Evolutionary conservation across 2,888 invertebrate genomes (phyloP), one percentile per base, ranked within the genome.

Genomic region (Drosophila lacicola): DNA sequence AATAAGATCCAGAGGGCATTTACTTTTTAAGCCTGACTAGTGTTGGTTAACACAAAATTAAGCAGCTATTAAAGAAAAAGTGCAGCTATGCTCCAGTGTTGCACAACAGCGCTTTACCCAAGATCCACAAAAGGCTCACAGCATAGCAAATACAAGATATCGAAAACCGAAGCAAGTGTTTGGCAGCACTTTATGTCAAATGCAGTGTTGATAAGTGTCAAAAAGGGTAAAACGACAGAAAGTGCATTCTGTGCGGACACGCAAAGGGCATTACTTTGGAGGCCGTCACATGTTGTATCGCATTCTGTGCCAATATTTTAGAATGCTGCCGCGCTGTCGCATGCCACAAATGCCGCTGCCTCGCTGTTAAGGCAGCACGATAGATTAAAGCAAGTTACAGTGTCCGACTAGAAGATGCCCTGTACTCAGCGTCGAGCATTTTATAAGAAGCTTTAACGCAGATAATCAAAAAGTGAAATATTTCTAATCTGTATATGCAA

Each of bases 231-330:
- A 6, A 6, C 2, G 50, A 37, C 36, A 56, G 21, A 1, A 21
- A 13, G 46, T 9, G 62, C 33, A 61, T 34, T 21, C 14, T 17
- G 9, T 36, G 29, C 29, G 50, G 50, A 50, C 50, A 53, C 3
- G 51, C 51, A 25, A 14, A 13, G 25, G 14, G 21, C 53, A 29
- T 3, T 34, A 14, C 46, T 17, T 29, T 11, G 44, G 36, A 8
- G 21, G 29, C 56, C 41, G 13, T 21, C 42, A 42, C 4, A 54
- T 14, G 54, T 21, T 45, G 34, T 17, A 13, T 11, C 21, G 11
- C 42, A 58, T 49, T 45, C 46, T 62, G 50, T 47, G 65, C 37
- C 55, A 72, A 61, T 73, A 67, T 62, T 54, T 10, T 39, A 60
- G 51, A 66, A 72, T 62, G 41, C 55, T 63, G 57, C 25, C 45